phyloP scores from a whole-genome alignment of 1,140 invertebrate species.

The Proales similis region DNA sequence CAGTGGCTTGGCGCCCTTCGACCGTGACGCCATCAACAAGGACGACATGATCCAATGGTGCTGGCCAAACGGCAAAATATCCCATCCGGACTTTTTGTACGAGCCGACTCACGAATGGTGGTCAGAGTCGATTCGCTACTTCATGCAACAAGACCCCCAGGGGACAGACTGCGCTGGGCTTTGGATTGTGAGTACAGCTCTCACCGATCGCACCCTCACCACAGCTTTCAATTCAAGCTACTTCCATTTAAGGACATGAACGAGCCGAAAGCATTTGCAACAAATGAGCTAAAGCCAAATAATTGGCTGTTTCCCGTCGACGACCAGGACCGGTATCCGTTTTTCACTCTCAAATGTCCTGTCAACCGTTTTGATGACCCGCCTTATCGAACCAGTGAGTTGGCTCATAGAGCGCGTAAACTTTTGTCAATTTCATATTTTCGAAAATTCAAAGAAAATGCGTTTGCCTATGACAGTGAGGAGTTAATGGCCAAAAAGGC shows the following conservation, averaged over 20 bases:
- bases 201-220: too few relatives aligned
- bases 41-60: conserved; percentile 55
- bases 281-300: conserved; percentile 48
- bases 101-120: conserved; percentile 19
- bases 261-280: conserved; percentile 71
- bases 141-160: conserved; percentile 58
- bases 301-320: conserved; percentile 45
- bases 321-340: conserved; percentile 58
- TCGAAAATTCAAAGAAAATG: conserved; percentile 1
- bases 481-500: neutral
- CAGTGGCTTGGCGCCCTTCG: conserved; percentile 37
- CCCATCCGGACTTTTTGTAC: conserved; percentile 26
- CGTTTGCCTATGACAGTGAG: conserved; percentile 25
- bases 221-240: too few relatives aligned
- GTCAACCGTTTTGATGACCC: conserved; percentile 56
- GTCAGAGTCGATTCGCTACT: conserved; percentile 61
- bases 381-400: conserved; percentile 52
- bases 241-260: too few relatives aligned
- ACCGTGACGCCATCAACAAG: conserved; percentile 9
- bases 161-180: conserved; percentile 64
- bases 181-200: too few relatives aligned
- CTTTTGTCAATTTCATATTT: neutral
- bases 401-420: neutral
- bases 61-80: conserved; percentile 42
- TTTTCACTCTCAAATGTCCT: conserved; percentile 66